Evolutionary conservation across 2,888 invertebrate genomes (phyloP).

Genomic region (Epistrophe grossulariae): DNA sequence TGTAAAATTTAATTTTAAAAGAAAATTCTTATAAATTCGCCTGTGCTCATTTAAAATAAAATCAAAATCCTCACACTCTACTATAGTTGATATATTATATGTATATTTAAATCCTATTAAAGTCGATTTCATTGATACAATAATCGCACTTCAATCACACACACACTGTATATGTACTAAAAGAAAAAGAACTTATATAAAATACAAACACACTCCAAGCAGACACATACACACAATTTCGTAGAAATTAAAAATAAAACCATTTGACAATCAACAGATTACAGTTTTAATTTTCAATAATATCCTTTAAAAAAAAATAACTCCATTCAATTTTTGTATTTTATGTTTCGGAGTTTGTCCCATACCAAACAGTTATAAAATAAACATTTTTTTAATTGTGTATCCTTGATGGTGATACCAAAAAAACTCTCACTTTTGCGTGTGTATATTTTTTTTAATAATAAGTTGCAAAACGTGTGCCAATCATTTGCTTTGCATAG

Average conservation of each 20-base stretch:
- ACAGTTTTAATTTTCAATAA: conserved; percentile 31
- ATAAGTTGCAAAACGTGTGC: conserved; percentile 56
- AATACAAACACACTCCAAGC: conserved; percentile 32
- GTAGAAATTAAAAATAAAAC: background rate
- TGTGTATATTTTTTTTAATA: conserved; percentile 12
- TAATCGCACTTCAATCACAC: conserved; percentile 41
- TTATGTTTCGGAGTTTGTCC: conserved; percentile 39
- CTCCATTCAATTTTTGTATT: conserved; percentile 28
- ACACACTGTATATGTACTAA: conserved; percentile 2
- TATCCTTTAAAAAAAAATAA: conserved; percentile 17
- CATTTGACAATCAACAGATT: conserved; percentile 59
- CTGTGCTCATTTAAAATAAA: background rate
- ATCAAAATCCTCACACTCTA: background rate
- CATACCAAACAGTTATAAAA: conserved; percentile 26
- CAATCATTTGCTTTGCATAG: conserved; percentile 44
- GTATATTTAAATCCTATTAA: conserved; percentile 31
- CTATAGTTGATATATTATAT: conserved; percentile 4
- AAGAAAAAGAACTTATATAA: conserved; percentile 4
- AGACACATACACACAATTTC: conserved; percentile 62
- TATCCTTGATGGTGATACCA: background rate
- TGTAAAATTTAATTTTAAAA: conserved; percentile 17
- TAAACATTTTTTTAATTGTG: background rate
- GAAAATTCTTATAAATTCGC: background rate
- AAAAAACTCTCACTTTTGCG: conserved; percentile 47
- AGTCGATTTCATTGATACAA: conserved; percentile 39